Evolutionary conservation across 2,797 vertebrate genomes (phyloP), one percentile per base, ranked within the genome.

Genomic region (Antennarius maculatus): DNA sequence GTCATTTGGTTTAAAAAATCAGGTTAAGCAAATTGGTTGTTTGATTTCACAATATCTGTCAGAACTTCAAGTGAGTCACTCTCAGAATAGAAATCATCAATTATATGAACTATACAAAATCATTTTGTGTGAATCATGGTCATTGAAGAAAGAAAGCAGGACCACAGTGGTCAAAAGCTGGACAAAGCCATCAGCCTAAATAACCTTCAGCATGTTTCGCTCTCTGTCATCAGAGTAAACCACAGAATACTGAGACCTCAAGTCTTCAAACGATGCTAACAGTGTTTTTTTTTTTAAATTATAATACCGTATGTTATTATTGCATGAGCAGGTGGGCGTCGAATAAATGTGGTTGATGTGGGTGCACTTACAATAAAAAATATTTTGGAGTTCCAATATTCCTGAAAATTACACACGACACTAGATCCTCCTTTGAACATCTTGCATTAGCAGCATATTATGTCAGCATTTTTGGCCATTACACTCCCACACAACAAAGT

Each of bases 391-490:
- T 77, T 70, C 50, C 45, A 71, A 34, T 74, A 69, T 78, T 74
- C 58, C 72, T 54, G 55, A 77, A 74, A 82, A 54, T 66, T 46
- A 70, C 34, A 10, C 17, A 18, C n/a, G 37, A 64, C 5, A 11
- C 27, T 12, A 58, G 69, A 80, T 81, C 61, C 71, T 65, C 53
- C 61, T 78, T 31, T 39, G 28, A 68, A 60, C 17, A 13, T 67
- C 43, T 84, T 85, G 76, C 79, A 82, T 86, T 81, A 86, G 61
- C 82, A 84, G 49, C 9, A 10, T 53, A 76, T 75, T 80, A 76
- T 69, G 79, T 83, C 69, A 78, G 43, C 50, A 72, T 62, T 68
- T 77, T 75, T 68, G 14, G 60, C 61, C 18, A 52, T 10, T 58
- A 1, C 23, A 61, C 83, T 84, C 83, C 84, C 80, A 83, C 79